Evolutionary conservation across 2,888 invertebrate genomes (phyloP).

Genomic region (Myopa testacea): DNA sequence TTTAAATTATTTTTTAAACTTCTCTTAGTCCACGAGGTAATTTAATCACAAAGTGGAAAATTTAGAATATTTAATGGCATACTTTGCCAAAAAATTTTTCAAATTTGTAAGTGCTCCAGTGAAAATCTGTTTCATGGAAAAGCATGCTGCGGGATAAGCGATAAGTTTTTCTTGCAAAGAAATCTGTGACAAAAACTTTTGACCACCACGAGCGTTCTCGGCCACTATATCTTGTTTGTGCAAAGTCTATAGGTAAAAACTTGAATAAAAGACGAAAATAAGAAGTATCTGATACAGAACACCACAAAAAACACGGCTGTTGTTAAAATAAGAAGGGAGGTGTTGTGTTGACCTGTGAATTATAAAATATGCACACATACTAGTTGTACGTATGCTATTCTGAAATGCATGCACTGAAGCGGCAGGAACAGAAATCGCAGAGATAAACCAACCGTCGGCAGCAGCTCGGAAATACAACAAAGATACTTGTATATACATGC

Average conservation of each 20-base stretch:
- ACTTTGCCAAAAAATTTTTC: too few species aligned
- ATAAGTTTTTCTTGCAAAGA: too few species aligned
- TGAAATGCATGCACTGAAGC: background rate
- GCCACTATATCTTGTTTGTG: conserved; percentile 22
- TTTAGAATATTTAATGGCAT: too few species aligned
- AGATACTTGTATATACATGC: background rate
- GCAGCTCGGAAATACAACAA: conserved; percentile 10
- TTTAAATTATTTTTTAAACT: too few species aligned
- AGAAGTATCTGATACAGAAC: conserved; percentile 20
- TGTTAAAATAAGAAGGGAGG: conserved; percentile 44
- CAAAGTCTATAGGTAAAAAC: conserved; percentile 1
- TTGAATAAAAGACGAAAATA: conserved; percentile 18
- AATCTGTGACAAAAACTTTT: background rate
- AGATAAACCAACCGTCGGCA: conserved; percentile 14
- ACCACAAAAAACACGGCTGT: conserved; percentile 15
- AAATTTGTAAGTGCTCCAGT: too few species aligned
- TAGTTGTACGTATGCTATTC: background rate
- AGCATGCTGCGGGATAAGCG: too few species aligned
- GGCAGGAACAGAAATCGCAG: conserved; percentile 13
- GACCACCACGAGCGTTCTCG: background rate
- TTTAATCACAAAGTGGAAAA: too few species aligned
- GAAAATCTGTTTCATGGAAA: too few species aligned
- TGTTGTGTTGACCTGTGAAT: conserved; percentile 58
- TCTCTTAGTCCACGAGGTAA: too few species aligned
- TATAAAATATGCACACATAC: conserved; percentile 46